Percentiles rank a stretch among this genome's conserved stretches.
These are phyloP conservation scores for Sterrhoptilus dennistouni DNA, from an alignment of 2,113 vertebrate genomes.

Conservation along the genomic window DNA sequence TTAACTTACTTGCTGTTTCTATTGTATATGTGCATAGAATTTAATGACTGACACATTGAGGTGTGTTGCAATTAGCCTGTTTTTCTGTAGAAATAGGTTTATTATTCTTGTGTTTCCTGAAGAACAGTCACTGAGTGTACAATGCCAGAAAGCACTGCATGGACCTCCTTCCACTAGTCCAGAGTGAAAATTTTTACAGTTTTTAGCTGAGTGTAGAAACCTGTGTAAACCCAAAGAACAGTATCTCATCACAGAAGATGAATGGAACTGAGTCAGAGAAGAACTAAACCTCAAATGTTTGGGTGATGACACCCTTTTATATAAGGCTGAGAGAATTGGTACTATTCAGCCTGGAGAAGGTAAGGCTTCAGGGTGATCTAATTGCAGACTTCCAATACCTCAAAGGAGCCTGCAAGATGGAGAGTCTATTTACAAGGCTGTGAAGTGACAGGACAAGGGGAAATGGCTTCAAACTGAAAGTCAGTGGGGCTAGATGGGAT, in stretches of 20 bases:
- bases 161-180: not conserved
- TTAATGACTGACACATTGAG: not conserved
- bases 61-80: not conserved
- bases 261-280: not conserved
- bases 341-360: not conserved
- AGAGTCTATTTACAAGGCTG: not conserved
- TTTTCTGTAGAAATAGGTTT: not conserved
- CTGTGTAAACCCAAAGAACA: not conserved
- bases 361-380: not conserved
- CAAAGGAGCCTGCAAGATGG: not conserved
- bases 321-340: not conserved
- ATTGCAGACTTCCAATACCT: not conserved
- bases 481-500: not conserved
- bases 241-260: not conserved
- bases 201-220: not conserved
- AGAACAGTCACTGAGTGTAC: not conserved
- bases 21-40: not conserved
- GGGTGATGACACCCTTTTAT: not conserved
- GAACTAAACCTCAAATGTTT: not conserved
- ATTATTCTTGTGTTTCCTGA: not conserved
- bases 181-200: not conserved
- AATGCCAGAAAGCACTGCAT: not conserved
- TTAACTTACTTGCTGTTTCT: not conserved
- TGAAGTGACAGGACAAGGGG: not conserved
- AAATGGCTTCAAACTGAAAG: not conserved